Evolutionary conservation across 2,113 vertebrate genomes (phyloP).

Genomic region (Strigops habroptila): DNA sequence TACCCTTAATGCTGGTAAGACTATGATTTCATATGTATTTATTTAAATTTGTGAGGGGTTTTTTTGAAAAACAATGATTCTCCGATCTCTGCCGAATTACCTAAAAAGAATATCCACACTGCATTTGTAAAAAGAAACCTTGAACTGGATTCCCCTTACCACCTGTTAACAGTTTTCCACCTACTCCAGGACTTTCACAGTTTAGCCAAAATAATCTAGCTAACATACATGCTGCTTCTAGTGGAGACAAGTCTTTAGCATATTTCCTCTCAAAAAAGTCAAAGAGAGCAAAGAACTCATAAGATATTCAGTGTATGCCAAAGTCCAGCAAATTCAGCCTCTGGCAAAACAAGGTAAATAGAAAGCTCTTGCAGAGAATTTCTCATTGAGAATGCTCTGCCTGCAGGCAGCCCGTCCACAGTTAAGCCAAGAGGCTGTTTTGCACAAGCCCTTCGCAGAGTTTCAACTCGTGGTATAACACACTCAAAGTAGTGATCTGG

Average conservation of each 20-base stretch:
- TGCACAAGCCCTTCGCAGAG: background rate
- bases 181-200: background rate
- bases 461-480: background rate
- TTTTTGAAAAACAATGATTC: background rate
- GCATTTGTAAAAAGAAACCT: background rate
- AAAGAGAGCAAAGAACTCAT: background rate
- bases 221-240: background rate
- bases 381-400: background rate
- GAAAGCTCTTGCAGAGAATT: background rate
- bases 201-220: background rate
- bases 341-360: conserved; percentile 8
- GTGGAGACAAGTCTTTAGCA: background rate
- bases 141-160: background rate
- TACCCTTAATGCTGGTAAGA: background rate
- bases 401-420: background rate
- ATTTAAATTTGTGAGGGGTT: background rate
- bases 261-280: background rate
- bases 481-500: background rate
- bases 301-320: accelerated
- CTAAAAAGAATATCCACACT: background rate
- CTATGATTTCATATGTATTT: background rate
- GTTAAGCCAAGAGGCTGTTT: background rate
- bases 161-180: background rate
- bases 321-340: background rate
- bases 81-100: background rate